Evolutionary conservation across 1,140 invertebrate species (phyloP).

Genomic region (Copidosoma floridanum): DNA sequence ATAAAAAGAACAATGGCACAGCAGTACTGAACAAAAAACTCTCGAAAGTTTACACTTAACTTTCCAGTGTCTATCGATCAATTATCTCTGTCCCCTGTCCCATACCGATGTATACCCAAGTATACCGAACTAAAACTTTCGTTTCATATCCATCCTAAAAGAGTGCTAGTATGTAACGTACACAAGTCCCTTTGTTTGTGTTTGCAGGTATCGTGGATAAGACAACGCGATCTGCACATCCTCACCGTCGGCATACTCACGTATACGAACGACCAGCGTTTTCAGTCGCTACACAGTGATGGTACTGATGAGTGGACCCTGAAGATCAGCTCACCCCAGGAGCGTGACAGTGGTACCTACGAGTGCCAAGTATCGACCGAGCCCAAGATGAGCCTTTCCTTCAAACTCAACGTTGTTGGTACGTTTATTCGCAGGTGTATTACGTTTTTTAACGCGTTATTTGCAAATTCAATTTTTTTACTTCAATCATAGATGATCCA

Average conservation of each 20-base stretch:
- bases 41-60: too few species aligned
- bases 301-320: constrained; percentile 87
- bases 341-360: constrained; percentile 71
- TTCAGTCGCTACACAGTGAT: constrained; percentile 77
- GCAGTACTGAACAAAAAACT: too few species aligned
- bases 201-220: constrained; percentile 72
- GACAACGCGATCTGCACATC: constrained; percentile 72
- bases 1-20: too few species aligned
- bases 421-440: too few species aligned
- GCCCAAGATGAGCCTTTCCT: constrained; percentile 79
- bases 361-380: constrained; percentile 87
- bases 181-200: too few species aligned
- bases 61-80: too few species aligned
- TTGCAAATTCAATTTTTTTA: too few species aligned
- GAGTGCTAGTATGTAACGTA: not conserved
- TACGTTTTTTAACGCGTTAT: too few species aligned
- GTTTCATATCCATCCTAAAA: not conserved
- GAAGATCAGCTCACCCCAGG: constrained; percentile 76
- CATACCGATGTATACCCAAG: too few species aligned
- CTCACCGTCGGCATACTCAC: constrained; percentile 72
- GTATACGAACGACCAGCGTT: constrained; percentile 74
- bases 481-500: too few species aligned
- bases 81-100: too few species aligned
- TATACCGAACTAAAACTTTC: too few species aligned
- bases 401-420: constrained; percentile 80